These are phyloP conservation scores for Heteromormyrus szaboi DNA, from an alignment of 2,797 vertebrate species.

Conservation along the genomic window DNA sequence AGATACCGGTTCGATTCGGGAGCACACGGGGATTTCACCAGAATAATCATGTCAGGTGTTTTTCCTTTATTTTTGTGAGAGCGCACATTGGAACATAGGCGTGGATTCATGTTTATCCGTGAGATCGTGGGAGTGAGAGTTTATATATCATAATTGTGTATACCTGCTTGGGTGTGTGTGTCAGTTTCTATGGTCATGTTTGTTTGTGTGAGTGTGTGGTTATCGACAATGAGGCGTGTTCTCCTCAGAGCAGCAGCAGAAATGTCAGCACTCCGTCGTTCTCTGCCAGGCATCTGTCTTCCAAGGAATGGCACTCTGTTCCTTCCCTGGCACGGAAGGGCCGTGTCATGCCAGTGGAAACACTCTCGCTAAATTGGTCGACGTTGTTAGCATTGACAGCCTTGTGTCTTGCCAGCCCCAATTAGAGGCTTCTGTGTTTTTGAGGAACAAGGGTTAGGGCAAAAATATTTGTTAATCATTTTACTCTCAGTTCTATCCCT, in stretches of 20 bases:
- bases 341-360: slow-evolving; percentile 50
- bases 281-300: slow-evolving; percentile 41
- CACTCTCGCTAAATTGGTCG: slow-evolving; percentile 56
- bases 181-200: neutral
- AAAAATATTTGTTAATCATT: slow-evolving; percentile 48
- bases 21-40: neutral
- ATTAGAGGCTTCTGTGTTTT: slow-evolving; percentile 51
- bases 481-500: slow-evolving; percentile 22
- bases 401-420: slow-evolving; percentile 48
- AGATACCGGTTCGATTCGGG: neutral
- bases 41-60: neutral
- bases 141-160: neutral
- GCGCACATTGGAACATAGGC: neutral
- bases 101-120: neutral
- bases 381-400: slow-evolving; percentile 49
- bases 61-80: neutral
- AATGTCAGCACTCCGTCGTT: slow-evolving; percentile 12
- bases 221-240: neutral
- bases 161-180: slow-evolving; percentile 1
- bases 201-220: neutral
- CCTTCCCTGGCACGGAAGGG: slow-evolving; percentile 45
- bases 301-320: slow-evolving; percentile 38
- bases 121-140: neutral
- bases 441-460: slow-evolving; percentile 48
- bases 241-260: slow-evolving; percentile 15